Evolutionary conservation across 2,797 vertebrate genomes (phyloP), one percentile per base, ranked within the genome.

Genomic region (Sternotherus odoratus): DNA sequence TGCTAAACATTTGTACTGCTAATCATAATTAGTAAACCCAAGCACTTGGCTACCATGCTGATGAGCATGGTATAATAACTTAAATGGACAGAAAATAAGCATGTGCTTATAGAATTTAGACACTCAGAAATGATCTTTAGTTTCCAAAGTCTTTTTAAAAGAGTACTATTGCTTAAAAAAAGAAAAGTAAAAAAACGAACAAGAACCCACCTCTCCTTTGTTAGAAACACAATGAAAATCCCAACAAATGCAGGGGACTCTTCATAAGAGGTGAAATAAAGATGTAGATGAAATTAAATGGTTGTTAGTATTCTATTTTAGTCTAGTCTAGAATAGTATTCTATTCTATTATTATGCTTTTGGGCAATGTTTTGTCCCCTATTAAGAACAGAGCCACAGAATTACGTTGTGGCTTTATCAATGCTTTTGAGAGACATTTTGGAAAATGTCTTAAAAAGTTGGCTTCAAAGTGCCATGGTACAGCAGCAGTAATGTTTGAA

Each of bases 401-500:
- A 84, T 87, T 69, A 82, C 51, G 87, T 30, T 28, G 21, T 75
- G 33, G 1, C 8, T 92, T 94, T 87, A 82, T 92, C 63, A 72
- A 21, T 74, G 56, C 39, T 93, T 94, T 85, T 83, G 51, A 91
- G 63, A 82, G 69, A 60, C 9, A 10, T 82, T 95, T 86, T 78
- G 66, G 78, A 24, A 15, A 0, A 2, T 19, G 49, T 69, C 79
- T 91, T 94, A 72, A 79, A 87, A 93, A 51, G 5, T 43, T 49
- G 5, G 9, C 75, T 85, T 86, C 79, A 5, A 56, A 95, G 80
- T 57, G 50, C 39, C 0, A 0, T 43, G 8, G 53, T 80, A 86
- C 5, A 49, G 53, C 30, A 91, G 49, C 50, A 93, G 50, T 46
- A 19, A 89, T 92, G 49, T 78, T 60, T 78, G 85, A 75, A 46